Evolutionary conservation across 2,888 invertebrate species (phyloP).

Genomic region (Lithodes maja): DNA sequence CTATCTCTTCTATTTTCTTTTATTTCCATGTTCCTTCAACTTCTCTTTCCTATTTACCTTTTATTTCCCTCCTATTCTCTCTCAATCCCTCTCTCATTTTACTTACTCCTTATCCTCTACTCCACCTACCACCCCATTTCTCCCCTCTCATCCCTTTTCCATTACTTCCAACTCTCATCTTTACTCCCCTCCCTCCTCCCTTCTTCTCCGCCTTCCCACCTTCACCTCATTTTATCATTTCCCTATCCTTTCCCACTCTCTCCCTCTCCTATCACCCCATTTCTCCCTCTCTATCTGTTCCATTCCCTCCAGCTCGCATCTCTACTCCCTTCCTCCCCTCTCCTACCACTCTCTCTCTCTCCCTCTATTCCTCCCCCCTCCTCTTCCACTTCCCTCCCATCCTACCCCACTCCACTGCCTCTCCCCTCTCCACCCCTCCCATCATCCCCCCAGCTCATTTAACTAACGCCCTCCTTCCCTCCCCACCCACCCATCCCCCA

Average conservation of each 20-base stretch:
- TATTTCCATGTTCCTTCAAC: neutral
- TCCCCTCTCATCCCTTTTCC: neutral
- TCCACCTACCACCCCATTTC: neutral
- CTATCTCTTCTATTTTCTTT: too few species aligned
- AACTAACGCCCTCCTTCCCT: neutral
- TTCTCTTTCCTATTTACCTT: neutral
- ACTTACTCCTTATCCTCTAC: neutral
- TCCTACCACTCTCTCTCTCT: constrained; percentile 2
- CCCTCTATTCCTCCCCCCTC: neutral
- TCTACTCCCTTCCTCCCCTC: neutral
- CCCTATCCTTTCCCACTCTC: neutral
- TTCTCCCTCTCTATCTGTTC: neutral
- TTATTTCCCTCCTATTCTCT: neutral
- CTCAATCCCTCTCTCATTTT: neutral
- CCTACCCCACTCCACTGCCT: neutral
- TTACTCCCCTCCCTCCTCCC: neutral
- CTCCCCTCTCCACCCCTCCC: neutral
- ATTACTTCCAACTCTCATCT: too few species aligned
- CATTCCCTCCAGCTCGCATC: neutral
- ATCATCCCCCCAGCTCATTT: neutral
- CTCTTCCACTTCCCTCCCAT: neutral
- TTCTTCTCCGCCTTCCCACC: neutral
- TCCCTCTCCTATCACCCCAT: neutral
- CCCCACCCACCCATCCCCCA: neutral
- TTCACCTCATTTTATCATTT: neutral